These are phyloP conservation scores for Malurus cyaneus DNA, from an alignment of 2,113 vertebrate genomes.

Conservation along the genomic window DNA sequence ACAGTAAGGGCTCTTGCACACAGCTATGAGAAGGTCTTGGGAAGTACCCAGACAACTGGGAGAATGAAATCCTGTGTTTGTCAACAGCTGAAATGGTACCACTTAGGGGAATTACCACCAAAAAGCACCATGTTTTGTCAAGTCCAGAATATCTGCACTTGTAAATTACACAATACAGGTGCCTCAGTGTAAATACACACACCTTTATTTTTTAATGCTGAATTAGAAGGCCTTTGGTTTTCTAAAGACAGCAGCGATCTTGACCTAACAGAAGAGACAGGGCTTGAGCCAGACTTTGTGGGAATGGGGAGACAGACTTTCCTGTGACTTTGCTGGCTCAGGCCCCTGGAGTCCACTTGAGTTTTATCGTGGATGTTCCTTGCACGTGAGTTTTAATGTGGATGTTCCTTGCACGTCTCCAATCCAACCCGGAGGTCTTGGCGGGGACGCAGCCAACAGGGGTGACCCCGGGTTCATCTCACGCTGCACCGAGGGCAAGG, in stretches of 20 bases:
- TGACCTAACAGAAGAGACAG: background rate
- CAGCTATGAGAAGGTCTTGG: background rate
- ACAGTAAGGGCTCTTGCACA: background rate
- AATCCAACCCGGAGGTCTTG: fast-evolving
- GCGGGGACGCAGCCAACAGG: background rate
- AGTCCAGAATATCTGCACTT: background rate
- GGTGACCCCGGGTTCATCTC: background rate
- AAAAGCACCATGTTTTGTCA: background rate
- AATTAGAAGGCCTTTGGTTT: background rate
- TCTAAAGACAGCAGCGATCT: background rate
- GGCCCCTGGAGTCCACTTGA: background rate
- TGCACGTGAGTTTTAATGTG: fast-evolving
- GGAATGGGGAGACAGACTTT: background rate
- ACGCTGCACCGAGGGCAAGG: background rate
- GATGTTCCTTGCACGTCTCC: fast-evolving
- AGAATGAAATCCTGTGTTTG: background rate
- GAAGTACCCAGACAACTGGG: background rate
- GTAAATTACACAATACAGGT: background rate
- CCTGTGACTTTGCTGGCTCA: background rate
- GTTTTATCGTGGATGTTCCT: background rate
- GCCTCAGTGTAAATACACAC: background rate
- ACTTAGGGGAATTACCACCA: background rate
- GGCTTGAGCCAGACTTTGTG: background rate
- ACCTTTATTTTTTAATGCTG: background rate
- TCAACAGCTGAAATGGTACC: background rate